These are phyloP conservation scores for Apotomis turbidana DNA, from an alignment of 2,888 invertebrate genomes.

Conservation along the genomic window DNA sequence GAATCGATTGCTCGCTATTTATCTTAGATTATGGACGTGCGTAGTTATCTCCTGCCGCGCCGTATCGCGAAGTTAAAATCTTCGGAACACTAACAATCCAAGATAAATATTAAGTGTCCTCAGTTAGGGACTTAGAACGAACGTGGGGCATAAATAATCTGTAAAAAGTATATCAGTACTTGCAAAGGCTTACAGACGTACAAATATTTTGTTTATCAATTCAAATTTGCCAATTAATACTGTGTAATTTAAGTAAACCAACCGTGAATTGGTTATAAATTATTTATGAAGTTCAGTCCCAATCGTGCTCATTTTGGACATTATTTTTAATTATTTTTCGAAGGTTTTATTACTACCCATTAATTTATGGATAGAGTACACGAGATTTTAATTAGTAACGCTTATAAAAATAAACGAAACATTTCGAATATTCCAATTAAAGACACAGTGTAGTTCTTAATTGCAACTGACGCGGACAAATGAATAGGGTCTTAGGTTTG, in stretches of 20 bases:
- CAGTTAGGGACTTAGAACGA: background rate
- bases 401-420: constrained; percentile 20
- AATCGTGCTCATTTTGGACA: background rate
- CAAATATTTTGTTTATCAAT: background rate
- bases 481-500: constrained; percentile 1
- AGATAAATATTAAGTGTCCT: background rate
- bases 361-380: constrained; percentile 29
- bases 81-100: constrained; percentile 27
- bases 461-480: constrained; percentile 25
- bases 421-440: constrained; percentile 19
- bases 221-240: constrained; percentile 2
- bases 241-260: background rate
- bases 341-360: too few species aligned
- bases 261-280: constrained; percentile 17
- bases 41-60: constrained; percentile 51
- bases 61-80: constrained; percentile 34
- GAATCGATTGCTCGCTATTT: constrained; percentile 66
- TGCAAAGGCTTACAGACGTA: too few species aligned
- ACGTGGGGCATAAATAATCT: too few species aligned
- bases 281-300: constrained; percentile 20
- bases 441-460: constrained; percentile 11
- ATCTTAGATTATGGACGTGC: constrained; percentile 56
- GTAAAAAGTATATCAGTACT: too few species aligned
- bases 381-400: constrained; percentile 23
- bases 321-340: too few species aligned